Percentiles rank a stretch among this genome's conserved stretches.
Conservation (phyloP, 2,797 vertebrate species). For the Enteromius argenteus region DNA sequence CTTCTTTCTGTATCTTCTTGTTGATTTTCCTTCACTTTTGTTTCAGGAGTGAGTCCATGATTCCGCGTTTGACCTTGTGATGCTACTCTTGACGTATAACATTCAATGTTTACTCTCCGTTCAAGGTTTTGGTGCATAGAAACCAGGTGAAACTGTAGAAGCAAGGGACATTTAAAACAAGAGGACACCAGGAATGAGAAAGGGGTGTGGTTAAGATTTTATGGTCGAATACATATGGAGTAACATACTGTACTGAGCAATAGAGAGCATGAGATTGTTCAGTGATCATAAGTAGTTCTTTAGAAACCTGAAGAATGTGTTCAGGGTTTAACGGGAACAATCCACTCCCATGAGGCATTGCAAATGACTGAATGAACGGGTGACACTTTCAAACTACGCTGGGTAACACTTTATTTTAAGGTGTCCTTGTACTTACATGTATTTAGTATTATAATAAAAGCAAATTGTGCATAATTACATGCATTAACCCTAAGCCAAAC, state of each 20-base stretch:
- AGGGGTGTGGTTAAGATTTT: not conserved
- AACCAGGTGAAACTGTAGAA: constrained; percentile 73
- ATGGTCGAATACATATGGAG: not conserved
- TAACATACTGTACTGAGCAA: not conserved
- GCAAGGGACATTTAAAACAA: constrained; percentile 72
- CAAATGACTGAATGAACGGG: not conserved
- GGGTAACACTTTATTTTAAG: not conserved
- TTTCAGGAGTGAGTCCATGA: not conserved
- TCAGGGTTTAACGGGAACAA: not conserved
- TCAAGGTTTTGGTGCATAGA: constrained; percentile 14
- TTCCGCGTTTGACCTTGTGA: constrained; percentile 14
- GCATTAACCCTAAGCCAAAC: not conserved
- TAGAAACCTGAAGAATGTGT: not conserved
- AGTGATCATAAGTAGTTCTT: not conserved
- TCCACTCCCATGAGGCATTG: not conserved
- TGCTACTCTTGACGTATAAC: constrained; percentile 73
- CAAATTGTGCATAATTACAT: not conserved
- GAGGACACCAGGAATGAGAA: not conserved
- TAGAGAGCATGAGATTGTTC: not conserved
- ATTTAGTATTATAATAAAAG: not conserved
- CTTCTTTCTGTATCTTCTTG: not conserved
- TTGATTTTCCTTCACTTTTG: not conserved
- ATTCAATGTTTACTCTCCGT: not conserved
- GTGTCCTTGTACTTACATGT: not conserved
- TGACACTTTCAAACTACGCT: not conserved